phyloP scores from a whole-genome alignment of 1,140 invertebrate genomes.

The Dryas iulia region DNA sequence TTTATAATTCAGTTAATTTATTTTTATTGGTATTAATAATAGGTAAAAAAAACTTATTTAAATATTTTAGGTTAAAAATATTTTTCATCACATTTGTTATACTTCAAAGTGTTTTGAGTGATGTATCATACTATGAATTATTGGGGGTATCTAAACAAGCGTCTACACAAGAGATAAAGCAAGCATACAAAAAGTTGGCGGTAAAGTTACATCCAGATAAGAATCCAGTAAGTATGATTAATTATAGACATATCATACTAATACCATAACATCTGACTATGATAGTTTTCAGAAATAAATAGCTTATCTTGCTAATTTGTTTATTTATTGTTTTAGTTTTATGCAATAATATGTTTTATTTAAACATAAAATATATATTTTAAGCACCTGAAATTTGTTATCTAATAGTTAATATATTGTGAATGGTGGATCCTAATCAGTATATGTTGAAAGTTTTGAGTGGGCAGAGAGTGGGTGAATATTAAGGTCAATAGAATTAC shows the following conservation, averaged over 20 bases:
- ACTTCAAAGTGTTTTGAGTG: slow-evolving; percentile 23
- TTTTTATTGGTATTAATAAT: background rate
- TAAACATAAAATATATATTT: background rate
- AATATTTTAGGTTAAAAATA: background rate
- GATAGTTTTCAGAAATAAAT: no score
- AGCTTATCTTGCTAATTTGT: no score
- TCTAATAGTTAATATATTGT: background rate
- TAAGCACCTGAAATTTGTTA: background rate
- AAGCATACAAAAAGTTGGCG: slow-evolving; percentile 91
- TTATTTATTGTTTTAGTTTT: background rate
- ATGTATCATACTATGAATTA: slow-evolving; percentile 83
- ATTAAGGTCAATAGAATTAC: slow-evolving; percentile 10
- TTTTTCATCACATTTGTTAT: background rate
- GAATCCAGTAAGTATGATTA: slow-evolving; percentile 83
- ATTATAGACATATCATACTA: no score
- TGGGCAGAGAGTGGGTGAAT: slow-evolving; percentile 9
- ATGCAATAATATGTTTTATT: background rate
- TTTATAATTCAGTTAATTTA: background rate
- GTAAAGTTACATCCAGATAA: slow-evolving; percentile 92
- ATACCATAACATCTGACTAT: no score
- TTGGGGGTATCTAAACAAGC: slow-evolving; percentile 87
- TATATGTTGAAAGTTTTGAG: slow-evolving; percentile 7
- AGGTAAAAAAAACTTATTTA: no score
- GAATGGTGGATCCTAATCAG: background rate
- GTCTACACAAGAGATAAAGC: slow-evolving; percentile 87